phyloP scores from a whole-genome alignment of 2,888 invertebrate species.

The Trilocha varians region DNA sequence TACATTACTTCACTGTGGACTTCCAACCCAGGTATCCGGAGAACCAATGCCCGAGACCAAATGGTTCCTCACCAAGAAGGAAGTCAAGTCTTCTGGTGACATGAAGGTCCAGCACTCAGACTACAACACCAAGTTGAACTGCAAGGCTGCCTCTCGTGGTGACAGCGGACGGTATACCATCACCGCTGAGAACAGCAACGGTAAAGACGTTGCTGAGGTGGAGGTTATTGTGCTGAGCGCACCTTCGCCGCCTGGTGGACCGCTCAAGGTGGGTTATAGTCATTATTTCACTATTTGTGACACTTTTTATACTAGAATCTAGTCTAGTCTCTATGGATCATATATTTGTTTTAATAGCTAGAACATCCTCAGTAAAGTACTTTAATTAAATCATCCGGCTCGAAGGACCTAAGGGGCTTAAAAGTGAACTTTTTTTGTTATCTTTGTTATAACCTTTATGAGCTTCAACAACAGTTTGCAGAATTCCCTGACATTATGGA shows the following conservation, averaged over 20 bases:
- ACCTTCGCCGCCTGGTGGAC: slow-evolving; percentile 92
- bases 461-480: too few relatives aligned
- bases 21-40: slow-evolving; percentile 75
- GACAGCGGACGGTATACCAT: slow-evolving; percentile 94
- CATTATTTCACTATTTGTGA: too few relatives aligned
- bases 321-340: too few relatives aligned
- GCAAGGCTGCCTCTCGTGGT: slow-evolving; percentile 83
- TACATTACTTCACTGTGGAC: not conserved
- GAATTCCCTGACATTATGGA: too few relatives aligned
- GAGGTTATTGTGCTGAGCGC: slow-evolving; percentile 92
- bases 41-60: slow-evolving; percentile 95
- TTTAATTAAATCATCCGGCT: too few relatives aligned
- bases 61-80: slow-evolving; percentile 89
- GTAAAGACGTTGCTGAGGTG: slow-evolving; percentile 94
- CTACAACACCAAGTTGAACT: slow-evolving; percentile 88
- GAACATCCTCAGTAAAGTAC: too few relatives aligned
- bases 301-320: too few relatives aligned
- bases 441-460: too few relatives aligned
- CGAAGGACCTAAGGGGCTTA: too few relatives aligned
- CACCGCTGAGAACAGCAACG: slow-evolving; percentile 93
- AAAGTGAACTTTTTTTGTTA: too few relatives aligned
- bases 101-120: slow-evolving; percentile 86
- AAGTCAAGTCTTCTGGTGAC: slow-evolving; percentile 81
- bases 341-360: too few relatives aligned
- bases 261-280: slow-evolving; percentile 81